Evolutionary conservation across 2,113 vertebrate species (phyloP), one percentile per base, ranked within the genome.

Genomic region (Lagopus muta): DNA sequence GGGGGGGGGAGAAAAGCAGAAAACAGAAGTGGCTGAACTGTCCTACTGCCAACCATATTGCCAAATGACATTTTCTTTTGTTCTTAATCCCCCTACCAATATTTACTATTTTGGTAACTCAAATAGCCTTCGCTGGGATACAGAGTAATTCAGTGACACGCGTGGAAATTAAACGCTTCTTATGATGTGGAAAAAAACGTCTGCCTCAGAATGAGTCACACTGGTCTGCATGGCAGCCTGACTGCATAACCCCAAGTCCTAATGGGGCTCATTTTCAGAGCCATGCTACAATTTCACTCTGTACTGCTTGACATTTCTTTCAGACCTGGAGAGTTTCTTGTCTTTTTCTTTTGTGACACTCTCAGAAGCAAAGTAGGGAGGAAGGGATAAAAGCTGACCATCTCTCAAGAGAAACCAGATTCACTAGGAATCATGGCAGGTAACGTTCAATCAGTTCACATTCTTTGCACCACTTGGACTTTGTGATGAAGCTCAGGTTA

Each of bases 201-300:
- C 89, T 92, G 86, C 76, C 24, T 71, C 72, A 85, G 42, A 61
- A 13, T 87, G 93, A 94, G 66, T 96, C 93, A 92, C 50, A 30
- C 43, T 50, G 79, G 43, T 55, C 86, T 54, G 34, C 48, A 55
- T 2, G 27, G 57, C 79, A 75, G 67, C 45, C 28, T 61, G 21
- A 55, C 50, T 66, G 65, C 11, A 22, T 66, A 75, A 71, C 47
- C 20, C 4, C 0, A 22, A 11, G 47, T 60, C 86, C 75, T 55
- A 74, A 64, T 10, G 34, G 52, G 45, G 57, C 28, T 52, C 16
- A 38, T 48, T 78, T 71, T 71, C 48, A 88, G 32, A 52, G n/a
- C 79, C 34, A 28, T 7, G 4, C 52, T 32, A 67, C 21, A 38
- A 54, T 54, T 77, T 74, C 55, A 40, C 16, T 36, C 36, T 48